phyloP scores from a whole-genome alignment of 2,797 vertebrate species.

The Botia almorhae region DNA sequence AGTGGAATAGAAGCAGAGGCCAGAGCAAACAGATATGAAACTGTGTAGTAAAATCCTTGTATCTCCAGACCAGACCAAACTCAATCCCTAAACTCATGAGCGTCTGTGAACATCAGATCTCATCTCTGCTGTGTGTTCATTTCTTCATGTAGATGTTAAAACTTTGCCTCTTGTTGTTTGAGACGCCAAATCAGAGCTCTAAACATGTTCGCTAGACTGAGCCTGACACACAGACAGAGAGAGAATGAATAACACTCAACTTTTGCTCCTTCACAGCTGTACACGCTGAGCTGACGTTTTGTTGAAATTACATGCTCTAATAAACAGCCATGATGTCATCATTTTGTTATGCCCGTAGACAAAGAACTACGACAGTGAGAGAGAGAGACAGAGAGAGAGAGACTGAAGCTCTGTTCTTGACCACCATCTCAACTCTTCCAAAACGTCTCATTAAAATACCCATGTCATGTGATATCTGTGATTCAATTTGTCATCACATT shows the following conservation, averaged over 20 bases:
- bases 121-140: constrained; percentile 26
- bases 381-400: background rate
- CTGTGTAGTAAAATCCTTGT: constrained; percentile 25
- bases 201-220: constrained; percentile 19
- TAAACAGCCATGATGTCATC: constrained; percentile 2
- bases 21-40: constrained; percentile 14
- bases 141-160: constrained; percentile 45
- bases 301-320: background rate
- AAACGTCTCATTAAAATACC: constrained; percentile 5
- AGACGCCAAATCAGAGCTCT: constrained; percentile 53
- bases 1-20: background rate
- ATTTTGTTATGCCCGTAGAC: background rate
- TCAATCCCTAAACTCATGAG: constrained; percentile 21
- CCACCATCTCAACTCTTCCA: background rate
- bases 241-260: background rate
- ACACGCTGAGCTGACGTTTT: background rate
- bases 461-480: constrained; percentile 14
- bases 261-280: background rate
- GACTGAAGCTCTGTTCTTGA: background rate
- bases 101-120: constrained; percentile 21
- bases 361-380: constrained; percentile 4
- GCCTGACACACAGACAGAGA: background rate
- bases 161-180: constrained; percentile 37
- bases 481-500: constrained; percentile 24
- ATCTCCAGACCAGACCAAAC: constrained; percentile 2